Conservation (phyloP, 92 coral and sea anemone species). For the Pocillopora grandis region DNA sequence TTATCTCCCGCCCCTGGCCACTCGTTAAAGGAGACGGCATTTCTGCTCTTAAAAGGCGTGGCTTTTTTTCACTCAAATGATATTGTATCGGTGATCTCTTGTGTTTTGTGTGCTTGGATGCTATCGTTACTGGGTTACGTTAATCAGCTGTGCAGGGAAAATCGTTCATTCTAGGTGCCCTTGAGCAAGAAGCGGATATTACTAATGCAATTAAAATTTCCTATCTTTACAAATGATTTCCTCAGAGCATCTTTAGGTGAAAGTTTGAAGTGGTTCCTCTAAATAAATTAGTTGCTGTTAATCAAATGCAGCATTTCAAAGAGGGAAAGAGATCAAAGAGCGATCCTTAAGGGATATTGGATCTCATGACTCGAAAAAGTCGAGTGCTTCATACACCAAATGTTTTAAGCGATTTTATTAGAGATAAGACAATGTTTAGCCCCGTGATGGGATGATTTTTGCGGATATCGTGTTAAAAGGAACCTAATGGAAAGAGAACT, state of each 20-base stretch:
- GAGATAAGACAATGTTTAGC: slow-evolving; percentile 14
- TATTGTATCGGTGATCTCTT: slow-evolving; percentile 18
- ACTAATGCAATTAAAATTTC: background rate
- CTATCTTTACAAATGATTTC: background rate
- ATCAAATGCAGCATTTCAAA: slow-evolving; percentile 9
- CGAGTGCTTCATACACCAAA: slow-evolving; percentile 6
- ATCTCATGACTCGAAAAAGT: background rate
- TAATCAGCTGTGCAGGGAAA: slow-evolving; percentile 1
- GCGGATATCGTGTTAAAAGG: background rate
- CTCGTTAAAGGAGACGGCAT: slow-evolving; percentile 16
- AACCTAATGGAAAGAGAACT: background rate
- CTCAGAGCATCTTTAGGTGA: background rate
- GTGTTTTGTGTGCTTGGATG: slow-evolving; percentile 23
- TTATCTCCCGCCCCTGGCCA: slow-evolving; percentile 9
- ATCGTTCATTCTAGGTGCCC: background rate
- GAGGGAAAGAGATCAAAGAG: slow-evolving; percentile 19
- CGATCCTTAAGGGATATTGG: slow-evolving; percentile 33
- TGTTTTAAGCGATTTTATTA: slow-evolving; percentile 19
- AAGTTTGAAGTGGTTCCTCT: slow-evolving; percentile 35
- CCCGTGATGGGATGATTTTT: background rate
- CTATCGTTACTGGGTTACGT: slow-evolving; percentile 6
- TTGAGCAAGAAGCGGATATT: background rate
- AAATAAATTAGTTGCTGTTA: slow-evolving; percentile 29
- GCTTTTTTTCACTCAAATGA: slow-evolving; percentile 6
- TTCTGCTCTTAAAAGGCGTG: slow-evolving; percentile 9